phyloP scores from a whole-genome alignment of 2,888 invertebrate species.

The Sarcophaga subvicina region DNA sequence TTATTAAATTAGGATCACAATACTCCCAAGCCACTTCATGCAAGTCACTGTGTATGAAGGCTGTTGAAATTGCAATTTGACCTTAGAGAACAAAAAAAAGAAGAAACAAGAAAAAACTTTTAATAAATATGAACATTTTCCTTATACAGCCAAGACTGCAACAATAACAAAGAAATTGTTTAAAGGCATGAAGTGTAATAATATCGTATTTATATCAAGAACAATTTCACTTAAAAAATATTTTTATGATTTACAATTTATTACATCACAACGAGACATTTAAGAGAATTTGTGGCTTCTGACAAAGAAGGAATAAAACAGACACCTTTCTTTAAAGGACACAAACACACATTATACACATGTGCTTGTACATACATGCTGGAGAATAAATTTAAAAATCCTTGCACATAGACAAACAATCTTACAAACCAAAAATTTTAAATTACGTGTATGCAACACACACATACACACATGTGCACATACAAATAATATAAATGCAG shows the following conservation, averaged over 20 bases:
- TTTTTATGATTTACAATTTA: conserved; percentile 52
- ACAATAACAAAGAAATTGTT: neutral
- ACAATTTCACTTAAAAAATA: conserved; percentile 43
- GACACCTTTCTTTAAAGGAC: neutral
- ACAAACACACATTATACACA: no score
- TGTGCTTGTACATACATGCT: neutral
- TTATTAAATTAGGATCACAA: neutral
- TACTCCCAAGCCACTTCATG: neutral
- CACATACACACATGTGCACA: neutral
- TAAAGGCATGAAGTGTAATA: neutral
- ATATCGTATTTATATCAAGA: conserved; percentile 23
- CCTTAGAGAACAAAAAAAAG: neutral
- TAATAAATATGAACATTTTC: neutral
- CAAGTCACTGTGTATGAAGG: neutral
- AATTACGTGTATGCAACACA: conserved; percentile 31
- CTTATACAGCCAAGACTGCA: neutral
- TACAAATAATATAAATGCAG: neutral
- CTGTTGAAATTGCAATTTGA: neutral
- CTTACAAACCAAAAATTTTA: conserved; percentile 24
- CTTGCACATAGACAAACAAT: conserved; percentile 37
- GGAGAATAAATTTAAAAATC: conserved; percentile 24
- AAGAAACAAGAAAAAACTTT: no score
- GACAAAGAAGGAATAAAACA: neutral
- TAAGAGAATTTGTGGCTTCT: conserved; percentile 2
- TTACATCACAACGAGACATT: conserved; percentile 43